A percentile compares a stretch with the other conserved stretches of the same genome.
These are phyloP conservation scores for Salvelinus alpinus DNA, from an alignment of 2,113 vertebrate species.

Conservation along the genomic window DNA sequence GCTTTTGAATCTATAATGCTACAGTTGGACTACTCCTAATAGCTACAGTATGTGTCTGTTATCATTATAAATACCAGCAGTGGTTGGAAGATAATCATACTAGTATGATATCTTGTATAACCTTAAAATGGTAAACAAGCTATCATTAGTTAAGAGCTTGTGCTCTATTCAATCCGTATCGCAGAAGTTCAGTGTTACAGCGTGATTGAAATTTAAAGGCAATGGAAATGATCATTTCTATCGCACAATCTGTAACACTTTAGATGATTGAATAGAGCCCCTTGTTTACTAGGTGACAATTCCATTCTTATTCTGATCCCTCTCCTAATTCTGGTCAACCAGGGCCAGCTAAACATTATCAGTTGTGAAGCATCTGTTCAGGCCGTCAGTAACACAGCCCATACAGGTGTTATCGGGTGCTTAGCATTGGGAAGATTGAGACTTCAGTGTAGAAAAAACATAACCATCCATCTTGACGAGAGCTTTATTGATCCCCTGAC, in stretches of 20 bases:
- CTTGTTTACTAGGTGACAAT: background rate
- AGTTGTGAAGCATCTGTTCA: background rate
- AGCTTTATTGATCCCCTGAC: background rate
- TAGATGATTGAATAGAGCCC: no score
- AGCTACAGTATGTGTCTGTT: background rate
- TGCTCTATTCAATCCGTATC: no score
- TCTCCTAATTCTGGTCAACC: background rate
- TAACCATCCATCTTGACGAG: constrained; percentile 11
- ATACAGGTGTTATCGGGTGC: background rate
- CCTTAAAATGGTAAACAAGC: background rate
- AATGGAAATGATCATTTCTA: no score
- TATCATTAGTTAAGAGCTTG: background rate
- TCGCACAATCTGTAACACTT: no score
- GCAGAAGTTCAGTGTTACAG: no score
- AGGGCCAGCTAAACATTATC: background rate
- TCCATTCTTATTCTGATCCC: background rate
- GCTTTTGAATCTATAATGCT: background rate
- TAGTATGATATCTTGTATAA: background rate
- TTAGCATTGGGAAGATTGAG: background rate
- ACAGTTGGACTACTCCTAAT: background rate
- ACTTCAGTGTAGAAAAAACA: constrained; percentile 2
- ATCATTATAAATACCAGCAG: background rate
- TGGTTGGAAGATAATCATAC: background rate
- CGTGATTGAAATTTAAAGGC: no score
- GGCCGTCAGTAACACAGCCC: background rate